Conservation (phyloP, 2,113 vertebrate species). For the Gallinago jamesoni region DNA sequence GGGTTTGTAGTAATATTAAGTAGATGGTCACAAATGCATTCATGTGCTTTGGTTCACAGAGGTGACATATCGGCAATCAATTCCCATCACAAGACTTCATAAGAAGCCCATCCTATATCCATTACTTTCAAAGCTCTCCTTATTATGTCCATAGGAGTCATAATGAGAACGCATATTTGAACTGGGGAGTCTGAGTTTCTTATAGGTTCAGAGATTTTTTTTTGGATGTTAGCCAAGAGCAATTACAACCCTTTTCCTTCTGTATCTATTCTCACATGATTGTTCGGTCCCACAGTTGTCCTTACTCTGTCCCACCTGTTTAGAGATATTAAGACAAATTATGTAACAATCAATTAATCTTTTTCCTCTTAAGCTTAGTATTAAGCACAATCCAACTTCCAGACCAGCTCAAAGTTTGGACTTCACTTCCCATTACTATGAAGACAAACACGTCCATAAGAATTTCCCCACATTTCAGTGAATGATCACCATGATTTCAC, state of each 20-base stretch:
- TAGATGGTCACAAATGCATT: not conserved
- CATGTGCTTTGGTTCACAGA: not conserved
- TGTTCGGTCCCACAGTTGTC: not conserved
- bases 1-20: not conserved
- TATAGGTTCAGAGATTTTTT: not conserved
- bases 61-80: conserved; percentile 10
- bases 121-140: not conserved
- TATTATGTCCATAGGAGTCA: not conserved
- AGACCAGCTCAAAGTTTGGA: not conserved
- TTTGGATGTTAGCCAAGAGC: not conserved
- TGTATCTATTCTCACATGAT: not conserved
- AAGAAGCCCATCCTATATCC: not conserved
- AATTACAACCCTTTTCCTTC: not conserved
- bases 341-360: not conserved
- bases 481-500: not conserved
- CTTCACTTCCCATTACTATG: not conserved
- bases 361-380: not conserved
- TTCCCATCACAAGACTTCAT: conserved; percentile 35
- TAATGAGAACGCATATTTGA: not conserved
- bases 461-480: not conserved
- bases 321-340: not conserved
- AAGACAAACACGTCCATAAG: not conserved
- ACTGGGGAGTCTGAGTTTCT: not conserved
- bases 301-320: not conserved
- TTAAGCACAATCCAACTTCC: not conserved